Evolutionary conservation across 64 coral and sea anemone species (phyloP), one percentile per base, ranked within the genome.

Genomic region (Pocillopora verrucosa): DNA sequence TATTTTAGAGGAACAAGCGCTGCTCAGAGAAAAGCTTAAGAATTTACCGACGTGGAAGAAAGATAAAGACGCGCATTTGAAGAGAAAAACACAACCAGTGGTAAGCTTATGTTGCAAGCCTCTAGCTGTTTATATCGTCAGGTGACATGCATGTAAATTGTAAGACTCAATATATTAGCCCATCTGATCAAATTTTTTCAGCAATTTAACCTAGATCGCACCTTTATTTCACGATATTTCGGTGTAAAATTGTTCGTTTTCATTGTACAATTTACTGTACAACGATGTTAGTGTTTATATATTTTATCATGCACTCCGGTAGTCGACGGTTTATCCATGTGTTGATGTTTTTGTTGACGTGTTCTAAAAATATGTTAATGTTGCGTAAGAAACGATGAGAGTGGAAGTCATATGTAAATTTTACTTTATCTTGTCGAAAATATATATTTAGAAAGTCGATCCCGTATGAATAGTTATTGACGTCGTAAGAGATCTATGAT

Each of bases 1-100:
- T 7, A 95, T 99, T 88, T 73, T 99, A 36, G 97, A 95, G 83
- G 97, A 99, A 37, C 97, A 99, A 93, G 94, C 97, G 36, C 84
- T 99, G 12, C 79, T 95, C 11, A 92, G 87, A 80, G 97, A 93
- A 86, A 99, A 74, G 67, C 85, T 99, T 0, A 93, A 90, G 86
- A 88, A 80, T 38, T 79, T 83, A 30, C 89, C 88, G 61, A 86
- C 94, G 67, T 99, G 97, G 97, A 94, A 95, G 22, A 99, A 95
- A 84, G 97, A 95, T 10, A 95, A 88, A 65, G 89, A 93, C 15
- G 34, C 6, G 1, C 35, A 35, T 7, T 81, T 85, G 20, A 95
- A 89, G 79, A 88, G 88, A 56, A 99, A 99, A 95, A 88, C 78
- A 56, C 96, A 99, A 19, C 97, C 97, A 1, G 78, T 99, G 72